Evolutionary conservation across 2,888 invertebrate genomes (phyloP), one percentile per base, ranked within the genome.

Genomic region (Ischnus inquisitorius): DNA sequence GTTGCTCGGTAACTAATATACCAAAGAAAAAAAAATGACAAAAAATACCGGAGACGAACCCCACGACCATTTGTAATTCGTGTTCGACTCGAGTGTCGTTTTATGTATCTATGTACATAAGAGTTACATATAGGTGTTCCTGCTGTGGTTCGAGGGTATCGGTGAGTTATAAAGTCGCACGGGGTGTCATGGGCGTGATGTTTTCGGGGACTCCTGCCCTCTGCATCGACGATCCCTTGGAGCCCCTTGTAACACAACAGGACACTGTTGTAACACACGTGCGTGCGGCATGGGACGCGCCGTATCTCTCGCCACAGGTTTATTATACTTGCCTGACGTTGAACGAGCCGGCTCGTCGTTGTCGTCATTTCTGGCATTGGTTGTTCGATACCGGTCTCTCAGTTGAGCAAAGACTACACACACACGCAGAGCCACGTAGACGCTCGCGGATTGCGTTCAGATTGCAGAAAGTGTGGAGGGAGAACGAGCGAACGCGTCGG

Each of bases 151-250:
- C 4, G 41, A n/a, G 39, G 19, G 39, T 28, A 54, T 39, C 39
- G 64, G 39, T 51, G 51, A 51, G 12, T 19, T 22, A 39, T 43
- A 54, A 68, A 78, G 67, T 74, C 60, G 43, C 71, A 72, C 54
- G 80, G 60, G 64, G 22, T 81, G 72, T 82, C 75, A 84, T 79
- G 85, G 87, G 85, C 87, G 85, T 85, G 85, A 87, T 87, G 76
- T 86, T 82, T 80, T 82, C 77, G 67, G 79, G 75, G 39, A 54
- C 68, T 75, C 28, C 75, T 62, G 72, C 43, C 60, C 39, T 60
- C 72, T 60, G 62, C 43, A 25, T 68, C 74, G 41, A 46, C 28
- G 76, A 43, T 41, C 62, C 68, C 68, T 41, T 39, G 28, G n/a
- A 41, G 68, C 80, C 75, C 76, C 54, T 28, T n/a, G 16, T 41